Evolutionary conservation across 2,113 vertebrate species (phyloP), one percentile per base, ranked within the genome.

Genomic region (Abramis brama): DNA sequence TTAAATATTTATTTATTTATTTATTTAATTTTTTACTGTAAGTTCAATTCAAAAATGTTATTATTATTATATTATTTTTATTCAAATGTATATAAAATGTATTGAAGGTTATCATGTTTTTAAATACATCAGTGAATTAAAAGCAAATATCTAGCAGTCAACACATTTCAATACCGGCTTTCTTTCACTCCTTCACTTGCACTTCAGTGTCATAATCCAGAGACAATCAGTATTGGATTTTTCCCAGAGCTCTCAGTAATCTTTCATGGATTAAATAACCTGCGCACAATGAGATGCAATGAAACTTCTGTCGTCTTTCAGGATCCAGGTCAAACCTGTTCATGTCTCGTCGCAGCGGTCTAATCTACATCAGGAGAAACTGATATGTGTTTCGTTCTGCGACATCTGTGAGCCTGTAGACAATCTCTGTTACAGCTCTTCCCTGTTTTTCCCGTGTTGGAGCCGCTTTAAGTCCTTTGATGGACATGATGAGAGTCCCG

Each of bases 191-290:
- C 25, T 82, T 52, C 50, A 71, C 64, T 10, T 6, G 12, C 13
- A 50, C 39, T 55, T 62, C 57, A 62, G 60, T 23, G 76, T 23
- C 70, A 50, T 89, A 85, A 90, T 88, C 85, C 66, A 25, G 39
- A 80, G 64, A 75, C 25, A 85, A 74, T 82, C 62, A 77, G 75
- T 85, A 52, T 90, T 88, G 82, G 45, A 89, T 87, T 88, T 90
- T 87, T 90, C 89, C 83, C 77, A 55, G 45, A 82, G 83, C 45
- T 70, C 36, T 79, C 60, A 6, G 19, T 94, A 90, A 92, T 93
- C 90, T 90, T 45, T 86, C 66, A 82, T 45, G 45, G 84, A 86
- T 86, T 66, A 43, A 64, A 83, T 83, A 27, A 85, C 59, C 57
- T 80, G 47, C 52, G 36, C 2, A 36, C 60, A 39, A 30, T 43